Evolutionary conservation across 2,888 invertebrate species (phyloP).

Genomic region (Bhutanitis thaidina): DNA sequence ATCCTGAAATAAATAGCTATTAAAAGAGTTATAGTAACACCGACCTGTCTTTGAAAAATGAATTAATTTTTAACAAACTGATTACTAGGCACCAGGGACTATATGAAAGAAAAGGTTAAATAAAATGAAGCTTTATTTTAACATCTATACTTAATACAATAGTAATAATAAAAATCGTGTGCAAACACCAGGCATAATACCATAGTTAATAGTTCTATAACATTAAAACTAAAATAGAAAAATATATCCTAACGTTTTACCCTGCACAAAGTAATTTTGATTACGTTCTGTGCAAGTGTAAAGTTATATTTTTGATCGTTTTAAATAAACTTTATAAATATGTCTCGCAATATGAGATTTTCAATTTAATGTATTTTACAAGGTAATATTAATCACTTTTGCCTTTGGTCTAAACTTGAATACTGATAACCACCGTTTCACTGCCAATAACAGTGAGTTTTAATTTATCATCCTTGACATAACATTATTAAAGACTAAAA

Average conservation of each 20-base stretch:
- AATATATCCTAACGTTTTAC: constrained; percentile 11
- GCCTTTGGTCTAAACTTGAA: too few relatives aligned
- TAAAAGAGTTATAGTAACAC: too few relatives aligned
- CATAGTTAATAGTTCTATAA: background rate
- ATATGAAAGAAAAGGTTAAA: background rate
- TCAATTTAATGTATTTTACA: too few relatives aligned
- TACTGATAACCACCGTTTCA: too few relatives aligned
- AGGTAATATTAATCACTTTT: too few relatives aligned
- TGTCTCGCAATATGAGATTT: too few relatives aligned
- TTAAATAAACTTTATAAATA: background rate
- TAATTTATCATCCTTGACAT: too few relatives aligned
- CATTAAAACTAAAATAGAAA: background rate
- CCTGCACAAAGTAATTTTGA: constrained; percentile 13
- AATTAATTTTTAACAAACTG: too few relatives aligned
- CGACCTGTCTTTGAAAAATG: too few relatives aligned
- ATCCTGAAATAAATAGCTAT: too few relatives aligned
- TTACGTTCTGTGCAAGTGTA: background rate
- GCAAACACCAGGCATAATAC: background rate
- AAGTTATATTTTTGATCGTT: background rate
- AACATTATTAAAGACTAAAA: too few relatives aligned
- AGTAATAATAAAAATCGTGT: background rate
- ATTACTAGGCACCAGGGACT: background rate
- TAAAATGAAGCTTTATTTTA: background rate
- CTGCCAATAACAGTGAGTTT: too few relatives aligned
- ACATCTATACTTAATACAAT: background rate